Evolutionary conservation across 1,140 invertebrate genomes (phyloP).

Genomic region (Paracyclopina nana): DNA sequence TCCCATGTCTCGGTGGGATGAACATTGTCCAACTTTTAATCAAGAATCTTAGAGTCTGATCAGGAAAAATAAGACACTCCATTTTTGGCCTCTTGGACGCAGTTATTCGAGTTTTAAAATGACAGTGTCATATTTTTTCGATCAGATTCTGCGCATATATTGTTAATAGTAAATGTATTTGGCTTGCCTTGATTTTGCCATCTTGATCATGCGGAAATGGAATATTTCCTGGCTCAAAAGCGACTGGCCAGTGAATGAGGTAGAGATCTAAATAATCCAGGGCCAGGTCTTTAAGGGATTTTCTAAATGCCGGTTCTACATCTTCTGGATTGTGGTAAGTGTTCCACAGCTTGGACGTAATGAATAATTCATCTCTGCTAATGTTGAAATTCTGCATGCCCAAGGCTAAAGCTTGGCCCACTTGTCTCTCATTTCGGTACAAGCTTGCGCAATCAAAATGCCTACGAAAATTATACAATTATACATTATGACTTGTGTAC

Average conservation of each 20-base stretch:
- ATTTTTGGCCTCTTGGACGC: too few relatives aligned
- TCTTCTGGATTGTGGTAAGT: background rate
- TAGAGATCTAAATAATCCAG: background rate
- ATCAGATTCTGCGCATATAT: too few relatives aligned
- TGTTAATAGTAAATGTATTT: too few relatives aligned
- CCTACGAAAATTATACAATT: too few relatives aligned
- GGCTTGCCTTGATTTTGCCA: conserved; percentile 1
- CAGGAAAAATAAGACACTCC: too few relatives aligned
- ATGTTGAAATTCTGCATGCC: background rate
- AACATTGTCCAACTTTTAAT: too few relatives aligned
- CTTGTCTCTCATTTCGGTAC: conserved; percentile 1
- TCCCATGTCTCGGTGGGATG: conserved; percentile 81
- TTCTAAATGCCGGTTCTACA: background rate
- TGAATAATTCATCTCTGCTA: background rate
- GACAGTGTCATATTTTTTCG: too few relatives aligned
- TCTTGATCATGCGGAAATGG: conserved; percentile 29
- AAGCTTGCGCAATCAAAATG: background rate
- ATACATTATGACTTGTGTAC: too few relatives aligned
- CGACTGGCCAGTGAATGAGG: background rate
- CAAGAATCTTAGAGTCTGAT: too few relatives aligned
- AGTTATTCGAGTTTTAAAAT: too few relatives aligned
- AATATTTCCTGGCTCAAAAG: background rate
- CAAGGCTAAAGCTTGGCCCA: background rate
- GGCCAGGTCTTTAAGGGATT: background rate
- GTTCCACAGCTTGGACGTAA: background rate